These are phyloP conservation scores for Hirudinaria manillensis DNA, from an alignment of 2,888 invertebrate genomes.

Conservation along the genomic window DNA sequence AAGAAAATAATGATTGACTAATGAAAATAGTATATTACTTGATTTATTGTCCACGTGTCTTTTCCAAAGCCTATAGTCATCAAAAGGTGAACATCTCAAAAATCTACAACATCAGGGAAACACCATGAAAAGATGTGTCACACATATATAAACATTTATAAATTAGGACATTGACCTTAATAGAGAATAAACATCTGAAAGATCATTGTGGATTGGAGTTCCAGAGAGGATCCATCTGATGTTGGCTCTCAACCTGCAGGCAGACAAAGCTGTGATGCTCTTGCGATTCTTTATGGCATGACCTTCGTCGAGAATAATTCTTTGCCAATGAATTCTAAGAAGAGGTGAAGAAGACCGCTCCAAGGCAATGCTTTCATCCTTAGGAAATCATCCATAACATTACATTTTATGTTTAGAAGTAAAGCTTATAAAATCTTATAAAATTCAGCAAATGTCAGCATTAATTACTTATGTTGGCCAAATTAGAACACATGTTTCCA, in stretches of 20 bases:
- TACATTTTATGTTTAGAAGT: background rate
- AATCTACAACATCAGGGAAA: conserved; percentile 61
- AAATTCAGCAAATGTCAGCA: too few relatives aligned
- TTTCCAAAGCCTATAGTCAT: conserved; percentile 83
- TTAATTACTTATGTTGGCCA: too few relatives aligned
- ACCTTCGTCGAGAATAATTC: conserved; percentile 86
- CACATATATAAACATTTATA: background rate
- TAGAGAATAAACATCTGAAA: conserved; percentile 62
- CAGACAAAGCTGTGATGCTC: conserved; percentile 67
- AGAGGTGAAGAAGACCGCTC: conserved; percentile 49
- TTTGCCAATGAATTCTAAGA: conserved; percentile 71
- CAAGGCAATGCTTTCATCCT: conserved; percentile 23
- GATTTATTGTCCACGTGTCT: conserved; percentile 82
- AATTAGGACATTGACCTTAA: conserved; percentile 45
- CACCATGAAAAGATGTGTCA: background rate
- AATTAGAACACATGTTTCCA: too few relatives aligned
- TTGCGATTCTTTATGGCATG: conserved; percentile 85
- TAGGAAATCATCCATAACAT: background rate
- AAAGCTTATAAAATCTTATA: background rate
- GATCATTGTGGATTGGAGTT: conserved; percentile 90
- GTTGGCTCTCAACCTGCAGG: conserved; percentile 62
- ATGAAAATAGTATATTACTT: conserved; percentile 47
- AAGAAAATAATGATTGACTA: background rate
- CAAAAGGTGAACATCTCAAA: conserved; percentile 77
- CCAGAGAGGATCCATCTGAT: conserved; percentile 82